Evolutionary conservation across 1,140 invertebrate species (phyloP).

Genomic region (Littorina saxatilis): DNA sequence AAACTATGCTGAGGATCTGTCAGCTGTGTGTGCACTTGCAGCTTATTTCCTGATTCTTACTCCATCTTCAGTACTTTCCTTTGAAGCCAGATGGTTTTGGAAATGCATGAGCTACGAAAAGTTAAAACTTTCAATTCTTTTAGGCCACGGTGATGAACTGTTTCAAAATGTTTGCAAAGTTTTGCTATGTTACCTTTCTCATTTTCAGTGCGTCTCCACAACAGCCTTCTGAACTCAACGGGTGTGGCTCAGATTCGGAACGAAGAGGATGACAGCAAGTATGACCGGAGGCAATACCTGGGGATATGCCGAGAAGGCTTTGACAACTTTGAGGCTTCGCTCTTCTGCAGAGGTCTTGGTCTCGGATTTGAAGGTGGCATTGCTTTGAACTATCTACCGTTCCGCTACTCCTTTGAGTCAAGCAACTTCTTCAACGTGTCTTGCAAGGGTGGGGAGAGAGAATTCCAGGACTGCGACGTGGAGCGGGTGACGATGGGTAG

Average conservation of each 20-base stretch:
- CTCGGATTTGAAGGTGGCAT: neutral
- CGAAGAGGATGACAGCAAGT: neutral
- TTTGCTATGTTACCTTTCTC: neutral
- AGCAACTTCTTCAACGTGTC: neutral
- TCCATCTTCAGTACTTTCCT: too few relatives aligned
- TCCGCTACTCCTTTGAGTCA: neutral
- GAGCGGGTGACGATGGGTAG: too few relatives aligned
- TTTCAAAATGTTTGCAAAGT: too few relatives aligned
- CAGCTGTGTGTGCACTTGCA: too few relatives aligned
- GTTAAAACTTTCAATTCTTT: too few relatives aligned
- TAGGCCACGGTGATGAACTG: too few relatives aligned
- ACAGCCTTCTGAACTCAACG: conserved; percentile 3
- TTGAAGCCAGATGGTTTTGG: too few relatives aligned
- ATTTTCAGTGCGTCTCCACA: conserved; percentile 18
- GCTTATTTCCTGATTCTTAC: too few relatives aligned
- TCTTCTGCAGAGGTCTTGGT: neutral
- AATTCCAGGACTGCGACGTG: neutral
- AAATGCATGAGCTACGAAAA: too few relatives aligned
- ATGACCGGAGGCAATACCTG: neutral
- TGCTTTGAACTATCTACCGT: neutral
- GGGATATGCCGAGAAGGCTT: conserved; percentile 2
- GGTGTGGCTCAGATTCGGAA: neutral
- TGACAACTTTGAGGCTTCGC: neutral
- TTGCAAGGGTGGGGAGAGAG: neutral
- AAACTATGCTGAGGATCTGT: too few relatives aligned